A percentile compares a stretch with the other conserved stretches of the same genome.
Conservation (phyloP, 2,113 vertebrate genomes). For the Girardinichthys multiradiatus region DNA sequence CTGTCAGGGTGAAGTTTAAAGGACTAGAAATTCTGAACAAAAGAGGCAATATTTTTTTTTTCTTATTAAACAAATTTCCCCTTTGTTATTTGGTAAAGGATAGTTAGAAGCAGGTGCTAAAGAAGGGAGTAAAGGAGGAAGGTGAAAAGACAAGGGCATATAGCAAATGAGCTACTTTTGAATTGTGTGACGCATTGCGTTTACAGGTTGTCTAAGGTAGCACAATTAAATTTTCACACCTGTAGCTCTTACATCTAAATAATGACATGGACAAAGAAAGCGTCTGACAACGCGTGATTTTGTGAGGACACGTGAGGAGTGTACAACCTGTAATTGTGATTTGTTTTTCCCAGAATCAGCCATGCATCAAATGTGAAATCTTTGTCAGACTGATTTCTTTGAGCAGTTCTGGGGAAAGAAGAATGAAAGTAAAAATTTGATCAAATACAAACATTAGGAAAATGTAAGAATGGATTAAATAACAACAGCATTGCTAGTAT, state of each 20-base stretch:
- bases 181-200: neutral
- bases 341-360: neutral
- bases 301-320: slow-evolving; percentile 2
- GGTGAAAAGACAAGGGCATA: neutral
- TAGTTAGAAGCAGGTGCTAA: slow-evolving; percentile 11
- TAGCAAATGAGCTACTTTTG: slow-evolving; percentile 26
- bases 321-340: neutral
- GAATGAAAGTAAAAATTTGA: neutral
- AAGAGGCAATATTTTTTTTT: slow-evolving; percentile 38
- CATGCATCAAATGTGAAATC: neutral
- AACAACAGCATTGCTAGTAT: neutral
- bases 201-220: slow-evolving; percentile 7
- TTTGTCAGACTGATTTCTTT: neutral
- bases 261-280: neutral
- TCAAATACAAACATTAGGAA: neutral
- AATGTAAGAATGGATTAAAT: neutral
- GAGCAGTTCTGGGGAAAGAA: neutral
- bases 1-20: neutral
- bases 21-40: slow-evolving; percentile 19
- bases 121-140: slow-evolving; percentile 10
- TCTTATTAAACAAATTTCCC: slow-evolving; percentile 41
- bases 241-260: neutral
- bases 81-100: slow-evolving; percentile 27
- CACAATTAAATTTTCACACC: slow-evolving; percentile 15
- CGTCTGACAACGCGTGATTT: neutral